A percentile compares a stretch with the other conserved stretches of the same genome.
Conservation (phyloP, 2,797 vertebrate genomes). For the Catostomus latipinnis region DNA sequence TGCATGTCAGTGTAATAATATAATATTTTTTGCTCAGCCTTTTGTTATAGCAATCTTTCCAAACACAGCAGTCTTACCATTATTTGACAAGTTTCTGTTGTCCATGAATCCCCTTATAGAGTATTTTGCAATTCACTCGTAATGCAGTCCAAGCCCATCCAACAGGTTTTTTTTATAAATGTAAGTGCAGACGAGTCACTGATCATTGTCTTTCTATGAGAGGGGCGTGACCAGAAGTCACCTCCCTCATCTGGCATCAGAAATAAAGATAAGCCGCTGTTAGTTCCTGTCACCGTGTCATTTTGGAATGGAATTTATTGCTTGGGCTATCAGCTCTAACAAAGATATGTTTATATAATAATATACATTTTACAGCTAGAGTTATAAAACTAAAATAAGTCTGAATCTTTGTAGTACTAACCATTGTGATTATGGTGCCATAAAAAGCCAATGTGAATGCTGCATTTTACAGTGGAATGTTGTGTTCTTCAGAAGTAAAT, state of each 20-base stretch:
- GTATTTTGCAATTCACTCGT: neutral
- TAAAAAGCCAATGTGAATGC: neutral
- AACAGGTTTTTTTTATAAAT: neutral
- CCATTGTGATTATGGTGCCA: neutral
- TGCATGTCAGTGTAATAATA: neutral
- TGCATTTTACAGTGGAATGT: neutral
- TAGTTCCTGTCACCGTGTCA: neutral
- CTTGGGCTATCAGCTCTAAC: neutral
- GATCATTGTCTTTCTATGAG: neutral
- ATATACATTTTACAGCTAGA: neutral
- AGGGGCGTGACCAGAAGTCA: slow-evolving; percentile 10
- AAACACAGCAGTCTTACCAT: slow-evolving; percentile 10
- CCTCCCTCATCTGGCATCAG: slow-evolving; percentile 8
- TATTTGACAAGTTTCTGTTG: neutral
- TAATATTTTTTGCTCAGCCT: neutral
- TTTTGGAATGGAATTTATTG: neutral
- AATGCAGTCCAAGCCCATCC: slow-evolving; percentile 6
- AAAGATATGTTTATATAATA: neutral
- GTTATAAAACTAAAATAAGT: neutral
- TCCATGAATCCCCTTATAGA: slow-evolving; percentile 4
- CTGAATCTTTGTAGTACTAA: neutral
- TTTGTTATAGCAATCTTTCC: too few species aligned
- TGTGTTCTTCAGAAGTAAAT: slow-evolving; percentile 10
- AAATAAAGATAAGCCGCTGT: neutral
- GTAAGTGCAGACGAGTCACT: neutral